phyloP scores from a whole-genome alignment of 2,888 invertebrate genomes.

The Platycnemis pennipes region DNA sequence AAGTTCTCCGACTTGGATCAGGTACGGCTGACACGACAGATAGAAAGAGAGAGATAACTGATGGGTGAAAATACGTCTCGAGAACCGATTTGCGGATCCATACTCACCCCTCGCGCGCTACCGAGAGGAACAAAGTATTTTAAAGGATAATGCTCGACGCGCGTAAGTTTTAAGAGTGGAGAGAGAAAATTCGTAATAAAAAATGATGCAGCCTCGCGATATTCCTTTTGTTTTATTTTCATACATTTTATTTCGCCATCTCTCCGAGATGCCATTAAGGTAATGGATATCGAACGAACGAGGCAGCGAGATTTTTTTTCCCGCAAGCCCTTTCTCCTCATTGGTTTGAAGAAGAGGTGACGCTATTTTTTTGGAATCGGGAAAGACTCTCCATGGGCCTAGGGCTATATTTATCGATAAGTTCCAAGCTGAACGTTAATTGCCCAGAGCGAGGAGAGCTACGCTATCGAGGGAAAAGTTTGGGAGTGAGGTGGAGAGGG shows the following conservation, averaged over 20 bases:
- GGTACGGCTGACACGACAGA: not conserved
- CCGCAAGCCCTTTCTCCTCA: not conserved
- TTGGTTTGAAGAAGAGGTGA: constrained; percentile 13
- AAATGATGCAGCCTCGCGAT: not conserved
- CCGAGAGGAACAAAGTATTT: not conserved
- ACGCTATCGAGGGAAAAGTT: too few species aligned
- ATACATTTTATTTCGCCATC: not conserved
- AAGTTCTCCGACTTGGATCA: too few species aligned
- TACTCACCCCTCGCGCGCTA: not conserved
- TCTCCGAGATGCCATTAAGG: constrained; percentile 56
- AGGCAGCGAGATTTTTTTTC: constrained; percentile 36
- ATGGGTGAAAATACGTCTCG: not conserved
- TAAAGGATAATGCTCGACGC: not conserved
- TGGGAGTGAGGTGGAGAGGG: too few species aligned
- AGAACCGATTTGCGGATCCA: not conserved
- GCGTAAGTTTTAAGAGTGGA: not conserved
- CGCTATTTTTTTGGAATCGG: not conserved
- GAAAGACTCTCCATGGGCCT: not conserved
- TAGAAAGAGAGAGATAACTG: not conserved
- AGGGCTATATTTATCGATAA: not conserved
- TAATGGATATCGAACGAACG: constrained; percentile 59
- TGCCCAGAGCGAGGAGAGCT: not conserved
- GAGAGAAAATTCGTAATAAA: not conserved
- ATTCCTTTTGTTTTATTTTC: not conserved
- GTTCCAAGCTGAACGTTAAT: not conserved